A percentile compares a stretch with the other conserved stretches of the same genome.
phyloP scores from a whole-genome alignment of 2,113 vertebrate species.

The Megaptera novaeangliae region DNA sequence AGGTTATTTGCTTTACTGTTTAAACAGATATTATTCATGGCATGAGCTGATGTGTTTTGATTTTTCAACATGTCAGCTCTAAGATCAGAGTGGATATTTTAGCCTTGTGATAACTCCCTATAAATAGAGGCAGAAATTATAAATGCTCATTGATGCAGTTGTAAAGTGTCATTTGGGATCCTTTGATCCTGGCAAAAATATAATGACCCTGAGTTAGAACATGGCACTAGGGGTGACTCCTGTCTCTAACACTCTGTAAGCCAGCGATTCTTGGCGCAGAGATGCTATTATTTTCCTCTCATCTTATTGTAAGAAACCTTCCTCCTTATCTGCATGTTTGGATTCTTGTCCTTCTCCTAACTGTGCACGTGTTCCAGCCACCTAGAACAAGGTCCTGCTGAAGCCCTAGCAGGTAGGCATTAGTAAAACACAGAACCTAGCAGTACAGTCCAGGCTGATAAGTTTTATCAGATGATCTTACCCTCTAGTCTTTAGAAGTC shows the following conservation, averaged over 20 bases:
- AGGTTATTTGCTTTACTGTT: constrained; percentile 73
- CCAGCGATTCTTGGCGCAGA: neutral
- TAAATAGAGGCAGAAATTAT: constrained; percentile 70
- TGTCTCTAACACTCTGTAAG: neutral
- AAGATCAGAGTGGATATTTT: constrained; percentile 66
- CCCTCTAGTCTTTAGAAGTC: neutral
- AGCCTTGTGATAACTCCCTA: constrained; percentile 62
- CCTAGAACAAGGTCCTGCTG: neutral
- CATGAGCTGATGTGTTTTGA: constrained; percentile 72
- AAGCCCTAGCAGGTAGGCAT: neutral
- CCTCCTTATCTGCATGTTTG: neutral
- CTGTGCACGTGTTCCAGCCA: neutral
- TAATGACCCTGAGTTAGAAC: constrained; percentile 44
- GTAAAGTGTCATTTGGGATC: constrained; percentile 52
- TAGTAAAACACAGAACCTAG: neutral
- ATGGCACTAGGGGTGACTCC: neutral
- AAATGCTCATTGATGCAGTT: constrained; percentile 55
- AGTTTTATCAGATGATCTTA: neutral
- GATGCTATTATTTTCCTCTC: neutral
- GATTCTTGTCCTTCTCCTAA: neutral
- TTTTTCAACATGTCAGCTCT: constrained; percentile 69
- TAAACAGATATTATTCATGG: constrained; percentile 71
- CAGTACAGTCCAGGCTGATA: no score
- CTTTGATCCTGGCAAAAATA: constrained; percentile 29
- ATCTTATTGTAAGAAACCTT: neutral